A percentile compares a stretch with the other conserved stretches of the same genome.
These are phyloP conservation scores for Leucopsar rothschildi DNA, from an alignment of 2,113 vertebrate genomes.

Conservation along the genomic window DNA sequence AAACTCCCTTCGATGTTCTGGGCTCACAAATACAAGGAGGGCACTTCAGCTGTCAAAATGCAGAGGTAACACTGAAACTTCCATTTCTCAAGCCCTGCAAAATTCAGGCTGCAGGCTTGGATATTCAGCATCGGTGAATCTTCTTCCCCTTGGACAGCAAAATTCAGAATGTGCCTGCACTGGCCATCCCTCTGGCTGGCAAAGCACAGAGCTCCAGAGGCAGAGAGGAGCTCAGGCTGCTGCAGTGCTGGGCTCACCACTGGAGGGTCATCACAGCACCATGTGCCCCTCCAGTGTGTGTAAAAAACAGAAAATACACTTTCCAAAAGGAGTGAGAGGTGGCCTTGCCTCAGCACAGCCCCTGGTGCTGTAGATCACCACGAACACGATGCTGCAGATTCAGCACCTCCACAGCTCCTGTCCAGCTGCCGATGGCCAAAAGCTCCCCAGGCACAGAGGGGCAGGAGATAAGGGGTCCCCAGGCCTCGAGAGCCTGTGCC, in stretches of 20 bases:
- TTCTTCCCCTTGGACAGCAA: not conserved
- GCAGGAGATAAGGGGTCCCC: fast-evolving
- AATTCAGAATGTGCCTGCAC: not conserved
- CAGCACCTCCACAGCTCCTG: not conserved
- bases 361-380: not conserved
- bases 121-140: not conserved
- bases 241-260: not conserved
- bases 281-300: fast-evolving
- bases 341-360: not conserved
- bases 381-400: not conserved
- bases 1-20: not conserved
- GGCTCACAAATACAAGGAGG: not conserved
- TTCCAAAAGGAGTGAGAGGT: not conserved
- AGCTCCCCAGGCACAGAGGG: fast-evolving
- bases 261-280: fast-evolving
- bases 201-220: not conserved
- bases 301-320: not conserved
- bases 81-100: not conserved
- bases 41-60: not conserved
- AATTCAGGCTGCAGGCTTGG: not conserved
- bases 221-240: not conserved
- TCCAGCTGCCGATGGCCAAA: fast-evolving
- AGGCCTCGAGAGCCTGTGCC: fast-evolving
- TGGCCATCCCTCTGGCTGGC: not conserved
- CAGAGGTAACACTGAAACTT: not conserved